Conservation (phyloP, 1,140 invertebrate species). For the Tetragnatha versicolor region DNA sequence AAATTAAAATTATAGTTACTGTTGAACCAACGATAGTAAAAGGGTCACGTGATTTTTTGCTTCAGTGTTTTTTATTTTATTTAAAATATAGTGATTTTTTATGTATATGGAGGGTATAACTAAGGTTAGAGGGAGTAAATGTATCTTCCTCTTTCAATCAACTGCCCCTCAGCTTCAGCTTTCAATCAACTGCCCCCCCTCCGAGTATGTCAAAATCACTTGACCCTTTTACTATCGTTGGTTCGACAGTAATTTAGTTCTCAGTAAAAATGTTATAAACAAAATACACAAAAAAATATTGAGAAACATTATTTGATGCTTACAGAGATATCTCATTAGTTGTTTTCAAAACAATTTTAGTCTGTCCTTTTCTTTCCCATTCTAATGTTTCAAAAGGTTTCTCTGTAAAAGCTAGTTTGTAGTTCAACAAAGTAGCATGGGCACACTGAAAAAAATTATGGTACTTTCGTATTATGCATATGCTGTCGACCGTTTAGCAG, state of each 20-base stretch:
- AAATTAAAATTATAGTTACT: too few species aligned
- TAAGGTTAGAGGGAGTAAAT: neutral
- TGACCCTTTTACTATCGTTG: neutral
- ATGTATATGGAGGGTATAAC: neutral
- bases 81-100: neutral
- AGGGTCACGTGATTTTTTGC: too few species aligned
- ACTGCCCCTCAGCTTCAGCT: neutral
- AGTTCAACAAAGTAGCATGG: constrained; percentile 82
- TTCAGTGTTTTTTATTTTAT: too few species aligned
- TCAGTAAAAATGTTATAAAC: neutral
- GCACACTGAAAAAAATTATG: constrained; percentile 71
- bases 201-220: too few species aligned
- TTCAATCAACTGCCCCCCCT: neutral
- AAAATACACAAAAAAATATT: neutral
- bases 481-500: neutral
- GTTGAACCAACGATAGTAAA: too few species aligned
- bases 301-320: constrained; percentile 61
- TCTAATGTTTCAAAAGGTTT: constrained; percentile 72
- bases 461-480: neutral
- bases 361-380: constrained; percentile 82
- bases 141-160: neutral
- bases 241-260: neutral
- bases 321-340: constrained; percentile 67
- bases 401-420: constrained; percentile 72
- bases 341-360: constrained; percentile 81